Evolutionary conservation across 2,888 invertebrate species (phyloP), one percentile per base, ranked within the genome.

Genomic region (Microdon myrmicae): DNA sequence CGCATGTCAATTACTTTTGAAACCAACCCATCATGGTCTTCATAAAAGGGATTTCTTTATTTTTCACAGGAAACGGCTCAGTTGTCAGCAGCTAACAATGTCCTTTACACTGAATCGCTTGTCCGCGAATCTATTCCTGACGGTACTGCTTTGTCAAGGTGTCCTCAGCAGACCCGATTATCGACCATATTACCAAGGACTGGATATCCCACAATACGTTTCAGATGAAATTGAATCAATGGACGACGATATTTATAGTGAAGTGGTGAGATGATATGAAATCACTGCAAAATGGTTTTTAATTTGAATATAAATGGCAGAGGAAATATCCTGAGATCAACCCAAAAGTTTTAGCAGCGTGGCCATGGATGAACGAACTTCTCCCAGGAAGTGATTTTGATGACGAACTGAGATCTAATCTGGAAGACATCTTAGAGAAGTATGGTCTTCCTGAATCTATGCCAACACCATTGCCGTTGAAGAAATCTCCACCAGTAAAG

Each of bases 301-400:
- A 12, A 19, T 14, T 34, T 44, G 13, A n/a, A n/a, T n/a, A n/a
- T n/a, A n/a, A n/a, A n/a, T n/a, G n/a, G n/a, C 41, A 73, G 74
- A 71, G 68, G 58, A 71, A 70, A 51, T 68, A 71, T 16, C 68
- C 70, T 4, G 70, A 56, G 16, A 69, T 68, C 29, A 73, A 69
- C 67, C 60, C 71, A 14, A 70, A 69, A 25, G 71, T 71, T 44
- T 70, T 75, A 4, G 68, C 71, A 16, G 76, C 73, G 53, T 78
- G 75, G 74, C 77, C 77, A 1, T 73, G 71, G 14, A 45, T 78
- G 14, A 70, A 73, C 2, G 76, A 77, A 48, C 49, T 77, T 0
- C 17, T 75, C 0, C 48, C 71, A 2, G 71, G 71, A 1, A 55
- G 70, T 2, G 54, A 48, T 39, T 74, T 76, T 48, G 77, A 77